Conservation (phyloP, 1,140 invertebrate genomes). For the Leptinotarsa defecta region DNA sequence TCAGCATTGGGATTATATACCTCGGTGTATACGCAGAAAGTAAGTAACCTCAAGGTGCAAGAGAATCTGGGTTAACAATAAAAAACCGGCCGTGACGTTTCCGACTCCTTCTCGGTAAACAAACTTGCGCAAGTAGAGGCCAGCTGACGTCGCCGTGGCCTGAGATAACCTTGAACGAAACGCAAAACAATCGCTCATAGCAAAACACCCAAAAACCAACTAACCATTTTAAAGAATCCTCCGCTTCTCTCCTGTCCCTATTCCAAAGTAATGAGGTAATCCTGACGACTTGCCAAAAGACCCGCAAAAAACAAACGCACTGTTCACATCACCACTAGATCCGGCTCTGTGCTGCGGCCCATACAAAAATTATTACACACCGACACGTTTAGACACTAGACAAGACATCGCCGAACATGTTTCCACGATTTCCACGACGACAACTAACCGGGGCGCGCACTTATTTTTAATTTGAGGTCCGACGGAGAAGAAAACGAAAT, state of each 20-base stretch:
- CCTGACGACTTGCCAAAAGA: not conserved
- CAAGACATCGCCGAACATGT: constrained; percentile 20
- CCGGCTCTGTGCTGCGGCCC: constrained; percentile 12
- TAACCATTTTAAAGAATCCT: constrained; percentile 14
- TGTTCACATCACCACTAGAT: constrained; percentile 5
- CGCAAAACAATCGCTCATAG: not conserved
- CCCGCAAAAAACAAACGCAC: not conserved
- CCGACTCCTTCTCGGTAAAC: not conserved
- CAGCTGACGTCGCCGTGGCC: constrained; percentile 11
- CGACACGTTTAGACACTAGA: constrained; percentile 15
- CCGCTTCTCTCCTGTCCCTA: not conserved
- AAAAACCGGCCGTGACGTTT: not conserved
- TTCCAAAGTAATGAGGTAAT: constrained; percentile 9
- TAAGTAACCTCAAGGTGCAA: not conserved
- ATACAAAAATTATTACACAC: constrained; percentile 10
- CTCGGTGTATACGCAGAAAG: not conserved
- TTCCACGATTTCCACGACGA: constrained; percentile 9
- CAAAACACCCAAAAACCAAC: not conserved
- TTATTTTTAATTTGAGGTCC: constrained; percentile 18
- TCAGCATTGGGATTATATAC: too few relatives aligned
- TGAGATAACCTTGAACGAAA: constrained; percentile 16
- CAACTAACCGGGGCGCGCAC: constrained; percentile 13
- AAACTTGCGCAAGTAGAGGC: constrained; percentile 7
- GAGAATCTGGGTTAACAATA: not conserved
- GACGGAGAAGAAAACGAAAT: constrained; percentile 18